Evolutionary conservation across 2,888 invertebrate species (phyloP).

Genomic region (Drosophila neoperkinsi): DNA sequence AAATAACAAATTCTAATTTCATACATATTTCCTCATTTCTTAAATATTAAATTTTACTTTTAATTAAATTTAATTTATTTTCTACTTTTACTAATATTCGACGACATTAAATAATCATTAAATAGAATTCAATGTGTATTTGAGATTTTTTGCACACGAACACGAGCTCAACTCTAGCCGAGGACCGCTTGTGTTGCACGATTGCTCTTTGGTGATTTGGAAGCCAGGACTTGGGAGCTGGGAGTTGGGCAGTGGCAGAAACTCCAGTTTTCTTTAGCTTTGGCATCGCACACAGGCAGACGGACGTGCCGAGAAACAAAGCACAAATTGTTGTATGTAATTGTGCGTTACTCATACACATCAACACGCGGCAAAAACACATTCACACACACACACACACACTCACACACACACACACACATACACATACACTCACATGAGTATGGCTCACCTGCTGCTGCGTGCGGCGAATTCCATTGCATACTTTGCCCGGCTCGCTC

Average conservation of each 20-base stretch:
- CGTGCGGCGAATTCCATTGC: conserved; percentile 79
- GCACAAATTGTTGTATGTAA: conserved; percentile 81
- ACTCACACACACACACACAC: conserved; percentile 22
- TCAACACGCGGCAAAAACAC: conserved; percentile 43
- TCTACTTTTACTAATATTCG: not conserved
- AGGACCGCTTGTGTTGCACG: conserved; percentile 56
- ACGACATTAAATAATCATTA: not conserved
- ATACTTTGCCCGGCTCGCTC: conserved; percentile 60
- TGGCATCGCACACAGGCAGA: conserved; percentile 8
- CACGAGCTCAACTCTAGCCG: conserved; percentile 4
- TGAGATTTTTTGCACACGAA: not conserved
- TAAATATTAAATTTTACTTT: not conserved
- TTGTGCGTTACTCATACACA: conserved; percentile 77
- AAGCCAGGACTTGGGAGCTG: conserved; percentile 6
- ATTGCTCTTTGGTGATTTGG: conserved; percentile 80
- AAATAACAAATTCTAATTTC: not conserved
- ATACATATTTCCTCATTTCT: not conserved
- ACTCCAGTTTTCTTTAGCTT: conserved; percentile 7
- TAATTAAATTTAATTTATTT: not conserved
- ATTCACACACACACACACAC: conserved; percentile 22
- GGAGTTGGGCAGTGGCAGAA: not conserved
- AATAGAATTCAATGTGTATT: not conserved
- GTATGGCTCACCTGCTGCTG: conserved; percentile 69
- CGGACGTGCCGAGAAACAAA: conserved; percentile 69
- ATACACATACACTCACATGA: conserved; percentile 5